Percentiles rank a stretch among this genome's conserved stretches.
phyloP scores from a whole-genome alignment of 2,113 vertebrate genomes.

The Saccopteryx bilineata region DNA sequence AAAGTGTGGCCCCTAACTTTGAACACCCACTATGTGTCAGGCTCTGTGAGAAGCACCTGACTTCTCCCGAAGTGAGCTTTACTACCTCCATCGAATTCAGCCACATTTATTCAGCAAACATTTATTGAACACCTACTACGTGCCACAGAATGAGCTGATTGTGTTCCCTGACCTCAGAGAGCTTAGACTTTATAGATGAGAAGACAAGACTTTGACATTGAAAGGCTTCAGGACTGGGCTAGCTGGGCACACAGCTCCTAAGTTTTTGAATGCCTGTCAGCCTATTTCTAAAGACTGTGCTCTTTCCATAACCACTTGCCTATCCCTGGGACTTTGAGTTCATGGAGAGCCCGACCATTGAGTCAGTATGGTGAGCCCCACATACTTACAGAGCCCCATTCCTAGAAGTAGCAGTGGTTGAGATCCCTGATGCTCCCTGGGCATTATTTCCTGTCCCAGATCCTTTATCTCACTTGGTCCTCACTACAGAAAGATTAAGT shows the following conservation, averaged over 20 bases:
- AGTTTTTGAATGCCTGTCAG: not conserved
- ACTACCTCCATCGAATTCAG: not conserved
- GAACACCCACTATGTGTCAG: not conserved
- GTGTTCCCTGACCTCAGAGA: not conserved
- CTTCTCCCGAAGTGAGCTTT: not conserved
- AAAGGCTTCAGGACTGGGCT: not conserved
- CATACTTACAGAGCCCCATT: not conserved
- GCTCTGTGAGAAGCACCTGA: not conserved
- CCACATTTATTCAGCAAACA: not conserved
- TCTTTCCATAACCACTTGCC: not conserved
- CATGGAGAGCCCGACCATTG: not conserved
- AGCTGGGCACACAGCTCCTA: no score
- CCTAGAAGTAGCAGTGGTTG: not conserved
- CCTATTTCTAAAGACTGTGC: not conserved
- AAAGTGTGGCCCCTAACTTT: not conserved
- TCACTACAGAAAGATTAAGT: not conserved
- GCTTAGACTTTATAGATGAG: not conserved
- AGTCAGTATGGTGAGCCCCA: not conserved
- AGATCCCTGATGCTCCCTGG: not conserved
- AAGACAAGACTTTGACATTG: not conserved
- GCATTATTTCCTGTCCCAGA: not conserved
- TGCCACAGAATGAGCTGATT: not conserved
- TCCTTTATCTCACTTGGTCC: not conserved
- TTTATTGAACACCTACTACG: not conserved
- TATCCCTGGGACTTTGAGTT: not conserved